Base-by-base conservation (phyloP, 2,797 vertebrate genomes). In the Alosa sapidissima region DNA sequence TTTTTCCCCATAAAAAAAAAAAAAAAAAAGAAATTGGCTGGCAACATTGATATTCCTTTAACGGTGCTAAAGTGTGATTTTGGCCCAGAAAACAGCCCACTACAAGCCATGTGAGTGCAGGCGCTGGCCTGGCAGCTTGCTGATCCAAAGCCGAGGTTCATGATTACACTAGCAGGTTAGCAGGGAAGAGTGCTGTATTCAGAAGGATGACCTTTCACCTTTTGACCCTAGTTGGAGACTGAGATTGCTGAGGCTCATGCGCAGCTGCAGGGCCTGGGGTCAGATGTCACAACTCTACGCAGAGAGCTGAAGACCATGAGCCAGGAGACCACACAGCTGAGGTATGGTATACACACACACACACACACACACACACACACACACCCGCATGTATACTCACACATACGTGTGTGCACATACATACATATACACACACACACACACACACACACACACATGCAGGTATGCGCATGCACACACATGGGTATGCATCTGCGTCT, bases 141-240 rank as follows among this genome's bases (percentile, higher is more conserved):
- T 41, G 41, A 2, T 41, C 41, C 41, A 41, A 41, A 41, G 41
- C 41, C 41, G 41, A 41, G 41, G 41, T 4, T 41, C 41, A 41
- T 41, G 41, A 41, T 41, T 41, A 41, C 41, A 41, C 41, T 41
- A 14, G 51, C 14, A 14, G 51, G 51, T 52, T 14, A 14, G 11
- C 13, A 52, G 58, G 33, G 60, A 33, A 8, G 24, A 24, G 24
- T 33, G 60, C 9, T 65, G 24, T 65, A 28, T 65, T 58, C 19
- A 21, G 54, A 58, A 14, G 24, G 60, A 10, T 28, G 36, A 72
- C 82, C 82, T 88, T 52, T 45, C 82, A 88, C 68, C 19, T 60
- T 75, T 75, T 52, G 6, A 21, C n/a, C 88, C 13, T 82, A 97
- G 94, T 86, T 95, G 89, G 95, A 97, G 89, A 89, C 91, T 7